Conservation (phyloP, 2,888 invertebrate species). For the Trichogramma evanescens region DNA sequence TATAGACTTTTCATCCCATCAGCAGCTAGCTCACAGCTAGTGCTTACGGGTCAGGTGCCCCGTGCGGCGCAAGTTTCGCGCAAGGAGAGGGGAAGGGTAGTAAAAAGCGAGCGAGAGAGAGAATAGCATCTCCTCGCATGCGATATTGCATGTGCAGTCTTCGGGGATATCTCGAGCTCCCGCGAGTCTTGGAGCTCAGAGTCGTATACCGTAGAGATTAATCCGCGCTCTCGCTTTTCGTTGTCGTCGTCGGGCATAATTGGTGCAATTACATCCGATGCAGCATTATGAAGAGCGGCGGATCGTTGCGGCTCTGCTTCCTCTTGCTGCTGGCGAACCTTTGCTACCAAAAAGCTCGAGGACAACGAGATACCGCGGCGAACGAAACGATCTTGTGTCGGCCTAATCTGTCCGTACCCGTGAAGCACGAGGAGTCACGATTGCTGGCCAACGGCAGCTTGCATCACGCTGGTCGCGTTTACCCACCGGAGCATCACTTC, state of each 20-base stretch:
- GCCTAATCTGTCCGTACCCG: constrained; percentile 13
- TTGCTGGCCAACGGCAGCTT: constrained; percentile 9
- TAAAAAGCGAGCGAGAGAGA: no score
- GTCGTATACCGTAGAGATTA: no score
- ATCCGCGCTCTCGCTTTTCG: background rate
- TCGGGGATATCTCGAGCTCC: no score
- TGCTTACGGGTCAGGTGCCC: no score
- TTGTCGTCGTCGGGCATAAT: no score
- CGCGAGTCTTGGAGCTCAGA: no score
- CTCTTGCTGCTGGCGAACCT: background rate
- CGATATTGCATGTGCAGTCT: no score
- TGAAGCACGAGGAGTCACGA: constrained; percentile 10
- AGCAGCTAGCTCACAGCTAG: no score
- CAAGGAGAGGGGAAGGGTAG: no score
- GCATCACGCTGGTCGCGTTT: constrained; percentile 24
- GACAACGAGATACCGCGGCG: background rate
- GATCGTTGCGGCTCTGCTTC: background rate
- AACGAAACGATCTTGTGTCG: constrained; percentile 15
- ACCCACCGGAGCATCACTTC: constrained; percentile 24
- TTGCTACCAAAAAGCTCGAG: background rate
- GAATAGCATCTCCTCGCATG: no score
- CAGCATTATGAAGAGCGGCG: background rate
- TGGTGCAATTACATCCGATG: background rate
- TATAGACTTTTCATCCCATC: no score
- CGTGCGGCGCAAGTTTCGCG: no score